These are phyloP conservation scores for Camponotus pennsylvanicus DNA, from an alignment of 1,140 invertebrate species.

Conservation along the genomic window DNA sequence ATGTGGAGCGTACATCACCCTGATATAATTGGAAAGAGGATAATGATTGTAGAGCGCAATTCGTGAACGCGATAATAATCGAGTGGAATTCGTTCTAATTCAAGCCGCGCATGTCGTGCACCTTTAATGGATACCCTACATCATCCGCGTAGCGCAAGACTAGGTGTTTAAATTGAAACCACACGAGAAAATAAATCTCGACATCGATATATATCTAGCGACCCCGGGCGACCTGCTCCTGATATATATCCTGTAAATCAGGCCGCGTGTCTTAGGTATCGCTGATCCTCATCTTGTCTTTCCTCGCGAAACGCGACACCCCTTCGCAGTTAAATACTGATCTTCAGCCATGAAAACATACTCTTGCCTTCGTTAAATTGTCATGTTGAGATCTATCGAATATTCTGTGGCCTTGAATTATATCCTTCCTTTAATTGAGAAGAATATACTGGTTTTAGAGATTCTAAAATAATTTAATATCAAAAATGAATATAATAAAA, in stretches of 20 bases:
- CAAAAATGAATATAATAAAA: neutral
- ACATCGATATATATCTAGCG: slow-evolving; percentile 27
- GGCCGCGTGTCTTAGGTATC: slow-evolving; percentile 9
- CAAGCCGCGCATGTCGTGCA: slow-evolving; percentile 37
- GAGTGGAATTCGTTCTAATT: slow-evolving; percentile 51
- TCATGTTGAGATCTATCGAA: neutral
- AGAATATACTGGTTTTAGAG: neutral
- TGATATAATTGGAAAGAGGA: slow-evolving; percentile 40
- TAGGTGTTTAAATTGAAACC: slow-evolving; percentile 64
- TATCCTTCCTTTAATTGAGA: neutral
- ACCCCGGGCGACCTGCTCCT: slow-evolving; percentile 41
- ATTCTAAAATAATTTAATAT: no score
- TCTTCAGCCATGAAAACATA: neutral
- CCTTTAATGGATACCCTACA: slow-evolving; percentile 64
- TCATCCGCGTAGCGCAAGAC: slow-evolving; percentile 26
- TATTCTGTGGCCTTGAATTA: neutral
- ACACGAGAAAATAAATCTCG: slow-evolving; percentile 64
- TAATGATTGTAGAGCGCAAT: slow-evolving; percentile 22
- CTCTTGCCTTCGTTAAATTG: neutral
- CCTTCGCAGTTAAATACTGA: neutral
- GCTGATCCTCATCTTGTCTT: slow-evolving; percentile 15
- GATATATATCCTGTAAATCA: slow-evolving; percentile 48
- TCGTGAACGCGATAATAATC: slow-evolving; percentile 42
- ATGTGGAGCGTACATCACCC: neutral
- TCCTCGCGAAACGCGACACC: neutral